Conservation (phyloP, 2,888 invertebrate species). For the Morpho deidamia region DNA sequence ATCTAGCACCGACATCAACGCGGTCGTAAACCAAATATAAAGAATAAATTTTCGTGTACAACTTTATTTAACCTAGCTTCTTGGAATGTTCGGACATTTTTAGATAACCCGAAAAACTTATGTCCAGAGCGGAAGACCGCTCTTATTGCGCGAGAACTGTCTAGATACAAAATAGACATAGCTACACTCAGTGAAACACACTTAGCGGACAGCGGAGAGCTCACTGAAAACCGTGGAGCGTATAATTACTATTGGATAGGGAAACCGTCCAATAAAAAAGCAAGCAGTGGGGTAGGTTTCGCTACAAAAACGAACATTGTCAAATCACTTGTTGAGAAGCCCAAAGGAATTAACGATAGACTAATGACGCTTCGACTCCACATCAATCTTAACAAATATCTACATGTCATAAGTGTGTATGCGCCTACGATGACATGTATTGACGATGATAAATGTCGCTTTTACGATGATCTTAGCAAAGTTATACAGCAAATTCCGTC, state of each 20-base stretch:
- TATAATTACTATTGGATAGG: conserved; percentile 21
- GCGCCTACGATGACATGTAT: conserved; percentile 26
- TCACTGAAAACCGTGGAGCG: conserved; percentile 11
- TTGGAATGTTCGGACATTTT: conserved; percentile 28
- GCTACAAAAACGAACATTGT: conserved; percentile 13
- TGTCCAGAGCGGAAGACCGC: conserved; percentile 24
- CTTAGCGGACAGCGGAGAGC: conserved; percentile 20
- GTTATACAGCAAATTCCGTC: neutral
- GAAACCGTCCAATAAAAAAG: conserved; percentile 5
- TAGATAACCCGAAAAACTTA: conserved; percentile 18
- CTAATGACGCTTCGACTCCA: conserved; percentile 19
- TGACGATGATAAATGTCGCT: conserved; percentile 24
- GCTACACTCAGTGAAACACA: conserved; percentile 27
- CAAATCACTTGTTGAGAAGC: conserved; percentile 4
- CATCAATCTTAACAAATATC: conserved; percentile 22
- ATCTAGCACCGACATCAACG: conserved; percentile 11
- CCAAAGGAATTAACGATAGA: conserved; percentile 19
- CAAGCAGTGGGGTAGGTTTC: conserved; percentile 19
- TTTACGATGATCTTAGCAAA: conserved; percentile 24
- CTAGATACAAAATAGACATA: conserved; percentile 22
- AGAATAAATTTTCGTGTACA: neutral
- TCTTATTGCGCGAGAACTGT: conserved; percentile 22
- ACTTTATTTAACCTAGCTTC: conserved; percentile 2
- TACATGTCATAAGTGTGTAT: conserved; percentile 31
- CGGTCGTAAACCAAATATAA: conserved; percentile 6